Evolutionary conservation across 2,113 vertebrate genomes (phyloP).

Genomic region (Corythaixoides concolor): DNA sequence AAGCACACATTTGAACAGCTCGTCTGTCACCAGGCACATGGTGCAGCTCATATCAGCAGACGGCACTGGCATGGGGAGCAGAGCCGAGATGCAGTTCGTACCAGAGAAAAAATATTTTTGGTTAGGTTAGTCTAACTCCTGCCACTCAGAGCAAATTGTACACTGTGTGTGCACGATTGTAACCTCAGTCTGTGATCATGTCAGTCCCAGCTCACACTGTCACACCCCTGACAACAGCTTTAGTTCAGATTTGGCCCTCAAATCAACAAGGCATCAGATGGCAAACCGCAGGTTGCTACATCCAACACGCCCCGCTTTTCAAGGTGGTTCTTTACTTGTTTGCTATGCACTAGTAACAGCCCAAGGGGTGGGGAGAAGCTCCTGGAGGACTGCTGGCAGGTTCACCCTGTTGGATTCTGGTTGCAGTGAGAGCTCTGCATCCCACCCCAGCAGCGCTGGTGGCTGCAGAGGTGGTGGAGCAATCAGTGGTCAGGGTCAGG

Average conservation of each 20-base stretch:
- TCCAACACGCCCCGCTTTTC: neutral
- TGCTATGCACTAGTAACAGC: neutral
- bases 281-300: neutral
- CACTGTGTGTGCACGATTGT: neutral
- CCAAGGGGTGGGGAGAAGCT: neutral
- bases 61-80: neutral
- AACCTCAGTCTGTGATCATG: neutral
- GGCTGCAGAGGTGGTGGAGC: neutral
- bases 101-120: neutral
- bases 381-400: neutral
- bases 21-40: neutral
- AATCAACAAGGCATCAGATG: neutral
- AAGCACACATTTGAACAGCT: neutral
- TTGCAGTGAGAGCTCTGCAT: neutral
- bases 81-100: rapidly evolving
- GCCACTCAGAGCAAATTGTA: neutral
- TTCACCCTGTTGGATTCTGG: neutral
- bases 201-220: neutral
- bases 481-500: neutral
- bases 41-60: neutral
- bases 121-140: neutral
- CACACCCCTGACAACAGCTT: neutral
- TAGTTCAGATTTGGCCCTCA: neutral
- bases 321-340: neutral
- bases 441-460: rapidly evolving